Conservation (phyloP, 2,888 invertebrate species). For the Strigamia transsilvanica region DNA sequence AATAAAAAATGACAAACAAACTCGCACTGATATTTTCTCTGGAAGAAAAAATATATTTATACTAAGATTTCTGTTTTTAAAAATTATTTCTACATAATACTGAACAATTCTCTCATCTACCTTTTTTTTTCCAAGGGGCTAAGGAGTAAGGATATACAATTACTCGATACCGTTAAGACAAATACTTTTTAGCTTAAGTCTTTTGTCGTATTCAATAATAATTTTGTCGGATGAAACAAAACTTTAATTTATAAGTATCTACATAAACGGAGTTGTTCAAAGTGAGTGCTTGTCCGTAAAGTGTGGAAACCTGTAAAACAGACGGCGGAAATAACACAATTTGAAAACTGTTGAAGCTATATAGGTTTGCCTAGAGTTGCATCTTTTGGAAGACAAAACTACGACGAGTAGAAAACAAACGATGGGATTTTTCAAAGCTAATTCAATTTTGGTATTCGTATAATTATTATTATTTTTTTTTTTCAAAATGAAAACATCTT, state of each 20-base stretch:
- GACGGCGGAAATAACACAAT: background rate
- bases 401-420: conserved; percentile 40
- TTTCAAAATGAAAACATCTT: conserved; percentile 26
- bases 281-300: conserved; percentile 34
- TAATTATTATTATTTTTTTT: background rate
- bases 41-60: conserved; percentile 1
- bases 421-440: conserved; percentile 41
- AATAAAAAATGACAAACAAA: background rate
- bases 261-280: conserved; percentile 19
- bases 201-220: conserved; percentile 8
- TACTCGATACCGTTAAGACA: background rate
- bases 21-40: background rate
- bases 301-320: conserved; percentile 5
- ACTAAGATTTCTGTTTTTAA: conserved; percentile 18
- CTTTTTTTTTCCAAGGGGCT: background rate
- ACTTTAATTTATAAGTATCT: background rate
- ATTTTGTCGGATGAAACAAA: background rate
- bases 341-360: conserved; percentile 33
- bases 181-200: background rate
- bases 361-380: conserved; percentile 2
- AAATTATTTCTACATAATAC: conserved; percentile 14
- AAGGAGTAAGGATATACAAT: background rate
- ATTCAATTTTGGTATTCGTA: conserved; percentile 13
- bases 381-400: conserved; percentile 45
- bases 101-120: conserved; percentile 19